Conservation (phyloP, 2,888 invertebrate species). For the Ochropacha duplaris region DNA sequence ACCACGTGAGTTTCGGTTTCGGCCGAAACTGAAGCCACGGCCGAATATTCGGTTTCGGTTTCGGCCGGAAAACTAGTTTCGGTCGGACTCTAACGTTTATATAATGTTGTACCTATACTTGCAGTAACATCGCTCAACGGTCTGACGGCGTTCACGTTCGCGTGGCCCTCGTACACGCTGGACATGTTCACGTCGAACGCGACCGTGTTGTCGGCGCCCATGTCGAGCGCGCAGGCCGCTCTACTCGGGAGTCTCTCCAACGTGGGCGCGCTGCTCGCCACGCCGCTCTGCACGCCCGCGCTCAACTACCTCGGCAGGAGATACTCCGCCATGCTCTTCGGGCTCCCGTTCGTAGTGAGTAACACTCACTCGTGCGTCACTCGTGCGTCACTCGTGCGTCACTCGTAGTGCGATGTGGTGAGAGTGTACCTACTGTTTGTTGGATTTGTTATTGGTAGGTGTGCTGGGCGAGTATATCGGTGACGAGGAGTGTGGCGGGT, state of each 20-base stretch:
- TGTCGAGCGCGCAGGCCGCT: constrained; percentile 9
- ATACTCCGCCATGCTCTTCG: neutral
- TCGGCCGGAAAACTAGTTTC: too few species aligned
- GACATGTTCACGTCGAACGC: neutral
- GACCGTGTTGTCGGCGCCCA: constrained; percentile 5
- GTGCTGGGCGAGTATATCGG: constrained; percentile 51
- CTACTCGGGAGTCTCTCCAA: constrained; percentile 12
- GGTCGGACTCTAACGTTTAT: too few species aligned
- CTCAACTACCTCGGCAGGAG: neutral
- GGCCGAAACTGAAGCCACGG: too few species aligned
- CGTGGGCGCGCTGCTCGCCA: constrained; percentile 21
- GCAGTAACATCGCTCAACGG: neutral
- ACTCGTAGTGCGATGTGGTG: too few species aligned
- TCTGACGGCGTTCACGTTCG: constrained; percentile 3
- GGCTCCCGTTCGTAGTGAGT: neutral
- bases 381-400: too few species aligned
- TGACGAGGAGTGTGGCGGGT: constrained; percentile 42
- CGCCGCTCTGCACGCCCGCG: constrained; percentile 10
- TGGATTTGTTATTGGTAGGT: constrained; percentile 40
- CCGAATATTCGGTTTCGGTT: too few species aligned
- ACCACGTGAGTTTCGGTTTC: too few species aligned
- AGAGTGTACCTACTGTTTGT: too few species aligned
- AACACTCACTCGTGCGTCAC: neutral
- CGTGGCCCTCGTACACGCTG: constrained; percentile 4
- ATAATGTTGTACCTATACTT: neutral